Evolutionary conservation across 2,797 vertebrate species (phyloP).

Genomic region (Lepilemur septentrionalis): DNA sequence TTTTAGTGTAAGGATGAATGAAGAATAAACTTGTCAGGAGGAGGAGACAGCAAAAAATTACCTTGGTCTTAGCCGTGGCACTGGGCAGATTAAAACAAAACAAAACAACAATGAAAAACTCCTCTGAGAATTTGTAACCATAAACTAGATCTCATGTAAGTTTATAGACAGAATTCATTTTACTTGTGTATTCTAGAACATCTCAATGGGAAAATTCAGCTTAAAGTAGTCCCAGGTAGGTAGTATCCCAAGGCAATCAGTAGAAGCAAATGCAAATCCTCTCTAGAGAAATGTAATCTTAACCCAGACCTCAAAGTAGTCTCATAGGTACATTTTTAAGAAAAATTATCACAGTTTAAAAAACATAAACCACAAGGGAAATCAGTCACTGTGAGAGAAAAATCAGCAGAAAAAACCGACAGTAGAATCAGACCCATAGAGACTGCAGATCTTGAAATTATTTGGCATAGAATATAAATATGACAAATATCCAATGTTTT

Average conservation of each 20-base stretch:
- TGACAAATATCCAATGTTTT: background rate
- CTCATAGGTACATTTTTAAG: background rate
- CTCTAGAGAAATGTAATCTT: background rate
- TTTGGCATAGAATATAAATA: background rate
- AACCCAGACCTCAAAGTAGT: background rate
- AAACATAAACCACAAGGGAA: background rate
- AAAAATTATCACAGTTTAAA: constrained; percentile 2
- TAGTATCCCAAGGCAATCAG: background rate
- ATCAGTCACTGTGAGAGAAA: background rate
- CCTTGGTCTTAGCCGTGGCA: background rate
- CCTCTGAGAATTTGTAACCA: background rate
- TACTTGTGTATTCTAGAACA: background rate
- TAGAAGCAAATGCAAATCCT: background rate
- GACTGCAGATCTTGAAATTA: background rate
- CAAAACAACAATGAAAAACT: background rate
- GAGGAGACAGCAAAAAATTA: background rate
- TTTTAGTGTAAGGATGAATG: background rate
- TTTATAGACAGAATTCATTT: background rate
- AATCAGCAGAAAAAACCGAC: background rate
- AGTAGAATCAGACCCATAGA: background rate
- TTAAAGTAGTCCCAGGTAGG: background rate
- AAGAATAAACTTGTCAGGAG: background rate
- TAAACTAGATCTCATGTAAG: background rate
- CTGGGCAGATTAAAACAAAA: background rate
- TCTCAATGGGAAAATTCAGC: background rate